A percentile compares a stretch with the other conserved stretches of the same genome.
Conservation (phyloP, 2,113 vertebrate species). For the Mionectes macconnelli region DNA sequence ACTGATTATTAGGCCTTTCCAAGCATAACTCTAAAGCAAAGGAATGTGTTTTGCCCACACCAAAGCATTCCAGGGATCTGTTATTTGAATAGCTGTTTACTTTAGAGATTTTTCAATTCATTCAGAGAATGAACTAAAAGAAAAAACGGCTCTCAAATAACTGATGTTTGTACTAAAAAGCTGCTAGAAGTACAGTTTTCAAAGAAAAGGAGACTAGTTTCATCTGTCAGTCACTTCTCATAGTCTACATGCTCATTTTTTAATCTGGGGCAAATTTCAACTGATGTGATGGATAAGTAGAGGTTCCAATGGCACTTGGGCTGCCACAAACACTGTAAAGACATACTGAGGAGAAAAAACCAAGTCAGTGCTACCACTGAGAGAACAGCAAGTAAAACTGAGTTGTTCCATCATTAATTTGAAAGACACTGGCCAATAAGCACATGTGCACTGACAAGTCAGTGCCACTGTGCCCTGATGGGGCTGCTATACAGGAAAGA, state of each 20-base stretch:
- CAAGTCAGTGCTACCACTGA: neutral
- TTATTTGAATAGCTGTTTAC: constrained; percentile 48
- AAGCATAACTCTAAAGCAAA: neutral
- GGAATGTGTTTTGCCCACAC: constrained; percentile 33
- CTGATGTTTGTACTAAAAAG: neutral
- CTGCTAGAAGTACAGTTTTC: neutral
- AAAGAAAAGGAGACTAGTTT: neutral
- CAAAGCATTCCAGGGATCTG: constrained; percentile 44
- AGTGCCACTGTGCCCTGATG: neutral
- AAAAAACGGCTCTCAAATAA: neutral
- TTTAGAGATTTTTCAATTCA: constrained; percentile 38
- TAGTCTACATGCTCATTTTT: neutral
- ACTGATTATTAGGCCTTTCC: neutral
- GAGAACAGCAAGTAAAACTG: neutral
- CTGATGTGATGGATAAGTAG: neutral
- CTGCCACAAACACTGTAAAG: neutral
- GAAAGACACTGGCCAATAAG: neutral
- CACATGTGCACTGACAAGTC: neutral
- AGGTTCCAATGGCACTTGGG: neutral
- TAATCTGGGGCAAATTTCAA: neutral
- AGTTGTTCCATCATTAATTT: neutral
- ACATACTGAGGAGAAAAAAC: neutral
- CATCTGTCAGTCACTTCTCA: neutral
- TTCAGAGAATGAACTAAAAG: neutral
- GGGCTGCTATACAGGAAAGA: neutral